Conservation (phyloP, 2,888 invertebrate species). For the Meta bourneti region DNA sequence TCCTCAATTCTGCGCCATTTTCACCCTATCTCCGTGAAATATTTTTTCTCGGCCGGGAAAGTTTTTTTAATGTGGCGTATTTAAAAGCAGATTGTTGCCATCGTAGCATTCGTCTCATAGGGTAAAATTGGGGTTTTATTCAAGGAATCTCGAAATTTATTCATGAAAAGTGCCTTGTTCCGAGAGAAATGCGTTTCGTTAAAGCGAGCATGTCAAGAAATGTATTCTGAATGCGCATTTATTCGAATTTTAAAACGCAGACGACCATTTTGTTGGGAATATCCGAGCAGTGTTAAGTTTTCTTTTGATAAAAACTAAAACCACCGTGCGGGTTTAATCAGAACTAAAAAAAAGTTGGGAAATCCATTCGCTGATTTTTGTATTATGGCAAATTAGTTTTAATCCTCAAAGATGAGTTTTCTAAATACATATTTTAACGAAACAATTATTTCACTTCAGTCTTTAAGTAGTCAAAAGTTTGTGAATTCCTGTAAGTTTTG, state of each 20-base stretch:
- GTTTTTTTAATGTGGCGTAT: background rate
- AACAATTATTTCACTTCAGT: too few species aligned
- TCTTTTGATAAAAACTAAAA: too few species aligned
- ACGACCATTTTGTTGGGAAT: background rate
- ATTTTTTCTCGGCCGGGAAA: background rate
- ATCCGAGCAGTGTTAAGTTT: background rate
- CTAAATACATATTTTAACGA: too few species aligned
- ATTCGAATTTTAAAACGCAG: background rate
- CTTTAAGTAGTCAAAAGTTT: too few species aligned
- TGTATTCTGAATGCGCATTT: background rate
- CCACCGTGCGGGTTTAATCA: too few species aligned
- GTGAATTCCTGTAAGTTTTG: too few species aligned
- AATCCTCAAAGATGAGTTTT: too few species aligned
- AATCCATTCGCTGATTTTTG: too few species aligned
- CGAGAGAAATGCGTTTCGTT: background rate
- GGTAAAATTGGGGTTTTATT: conserved; percentile 25
- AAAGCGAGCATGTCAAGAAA: background rate
- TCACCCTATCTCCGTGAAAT: conserved; percentile 26
- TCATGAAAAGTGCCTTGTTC: conserved; percentile 34
- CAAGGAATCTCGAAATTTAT: conserved; percentile 28
- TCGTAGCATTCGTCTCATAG: conserved; percentile 22
- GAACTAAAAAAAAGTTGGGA: too few species aligned
- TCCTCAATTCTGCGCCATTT: conserved; percentile 18
- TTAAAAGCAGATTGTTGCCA: conserved; percentile 25
- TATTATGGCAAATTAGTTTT: too few species aligned